Base-by-base conservation (phyloP, 2,888 invertebrate species). In the Barypeithes pellucidus region DNA sequence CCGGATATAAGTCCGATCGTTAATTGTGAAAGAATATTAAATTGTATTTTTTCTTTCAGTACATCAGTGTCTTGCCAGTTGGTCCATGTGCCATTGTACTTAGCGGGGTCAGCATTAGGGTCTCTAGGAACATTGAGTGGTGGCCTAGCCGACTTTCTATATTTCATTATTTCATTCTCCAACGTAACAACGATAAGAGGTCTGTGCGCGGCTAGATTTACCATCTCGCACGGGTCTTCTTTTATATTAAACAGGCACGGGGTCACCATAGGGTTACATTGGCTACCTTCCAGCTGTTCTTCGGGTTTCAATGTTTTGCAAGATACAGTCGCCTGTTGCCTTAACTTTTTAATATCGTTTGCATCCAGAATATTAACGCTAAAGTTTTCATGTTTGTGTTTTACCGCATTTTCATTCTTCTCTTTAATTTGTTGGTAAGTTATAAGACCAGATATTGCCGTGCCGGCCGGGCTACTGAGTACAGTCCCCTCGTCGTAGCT, bases 61-160 rank as follows among this genome's bases (percentile, higher is more conserved):
- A 82, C 80, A 63, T 88, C 84, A 87, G 88, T 89, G 78, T 90
- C 90, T 78, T 85, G 82, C 91, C 91, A 91, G 77, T 85, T 87
- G 0, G 86, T 86, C 91, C 91, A 91, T 0, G 88, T 87, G 62
- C 87, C 86, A 63, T 89, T 87, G 86, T 89, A 90, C 5, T 84
- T 77, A 0, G 79, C 78, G 0, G 91, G 91, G 84, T 91, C 86
- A 0, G 88, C 87, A 1, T 83, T 84, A 0, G 85, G 83, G 76
- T 88, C 88, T 0, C 82, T 78, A 0, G 87, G 85, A 0, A 86
- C 77, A 72, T 89, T 89, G 67, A 85, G 85, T 0, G 88, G 84
- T 0, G 85, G 81, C 14, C 87, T 65, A 0, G 88, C 86, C 0
- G 85, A 86, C 50, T 83, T 78, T n/a, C 87, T 83, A 69, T 87